Conservation (phyloP, 2,113 vertebrate species). For the Colistium nudipinnis region DNA sequence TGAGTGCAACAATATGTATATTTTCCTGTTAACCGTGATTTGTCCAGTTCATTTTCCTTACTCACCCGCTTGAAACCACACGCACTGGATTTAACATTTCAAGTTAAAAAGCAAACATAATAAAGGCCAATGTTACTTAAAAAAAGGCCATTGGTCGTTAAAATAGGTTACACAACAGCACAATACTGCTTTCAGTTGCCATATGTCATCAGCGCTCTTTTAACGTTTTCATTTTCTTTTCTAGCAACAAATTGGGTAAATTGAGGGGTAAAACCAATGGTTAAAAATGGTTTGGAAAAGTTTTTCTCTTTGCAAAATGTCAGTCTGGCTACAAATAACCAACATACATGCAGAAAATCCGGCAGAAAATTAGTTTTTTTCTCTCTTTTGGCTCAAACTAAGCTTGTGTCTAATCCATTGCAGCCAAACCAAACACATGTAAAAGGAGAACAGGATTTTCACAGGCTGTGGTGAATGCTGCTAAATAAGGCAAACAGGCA, state of each 20-base stretch:
- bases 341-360: conserved; percentile 27
- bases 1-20: conserved; percentile 19
- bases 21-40: neutral
- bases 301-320: neutral
- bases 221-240: too few species aligned
- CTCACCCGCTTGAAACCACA: neutral
- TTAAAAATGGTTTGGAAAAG: neutral
- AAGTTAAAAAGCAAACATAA: too few species aligned
- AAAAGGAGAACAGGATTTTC: conserved; percentile 73
- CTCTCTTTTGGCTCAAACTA: conserved; percentile 34
- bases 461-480: conserved; percentile 64
- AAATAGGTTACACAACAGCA: too few species aligned
- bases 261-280: too few species aligned
- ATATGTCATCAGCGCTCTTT: too few species aligned
- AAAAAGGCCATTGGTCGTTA: too few species aligned
- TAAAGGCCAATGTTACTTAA: too few species aligned
- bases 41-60: neutral
- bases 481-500: conserved; percentile 62
- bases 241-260: too few species aligned
- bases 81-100: neutral
- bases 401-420: conserved; percentile 74
- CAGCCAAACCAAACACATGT: conserved; percentile 62
- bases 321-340: conserved; percentile 11
- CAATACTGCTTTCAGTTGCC: too few species aligned
- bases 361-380: conserved; percentile 64